Evolutionary conservation across 2,888 invertebrate species (phyloP), one percentile per base, ranked within the genome.

Genomic region (Dicyrtomina minuta): DNA sequence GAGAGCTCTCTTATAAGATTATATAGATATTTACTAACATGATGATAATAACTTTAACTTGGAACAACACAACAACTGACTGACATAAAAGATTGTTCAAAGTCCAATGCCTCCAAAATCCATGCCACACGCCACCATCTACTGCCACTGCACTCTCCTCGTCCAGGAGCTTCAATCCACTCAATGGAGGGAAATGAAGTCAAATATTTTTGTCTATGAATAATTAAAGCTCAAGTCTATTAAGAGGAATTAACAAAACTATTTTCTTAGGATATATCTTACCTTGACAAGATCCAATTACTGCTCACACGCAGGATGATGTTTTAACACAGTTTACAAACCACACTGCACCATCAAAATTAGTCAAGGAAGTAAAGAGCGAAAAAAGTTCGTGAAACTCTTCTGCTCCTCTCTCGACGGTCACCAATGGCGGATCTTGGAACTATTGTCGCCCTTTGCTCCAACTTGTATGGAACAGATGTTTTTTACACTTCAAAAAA

Each of bases 391-490:
- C 24, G 51, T 51, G 51, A 51, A 51, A 51, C 51, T 51, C n/a
- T n/a, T n/a, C n/a, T 51, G 51, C 51, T 51, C 51, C 51, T 51
- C 51, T 51, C n/a, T n/a, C 51, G 3, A 51, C 51, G 51, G 51
- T 51, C 51, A 51, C 51, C 51, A 51, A 51, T 51, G 51, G 51
- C 51, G 51, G 51, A 20, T 51, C 51, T n/a, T n/a, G n/a, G n/a
- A n/a, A n/a, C n/a, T n/a, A n/a, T n/a, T n/a, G n/a, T n/a, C n/a
- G n/a, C n/a, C n/a, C n/a, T n/a, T n/a, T n/a, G n/a, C n/a, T 51
- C 51, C 20, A 51, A 24, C 51, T 51, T 51, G 51, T 12, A 20
- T 12, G 20, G 8, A 51, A 51, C 51, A 51, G 51, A 51, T 51
- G 51, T 51, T 51, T 51, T 51, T n/a, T n/a, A n/a, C 51, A 2